These are phyloP conservation scores for Kryptolebias marmoratus DNA, from an alignment of 2,113 vertebrate species.

Conservation along the genomic window DNA sequence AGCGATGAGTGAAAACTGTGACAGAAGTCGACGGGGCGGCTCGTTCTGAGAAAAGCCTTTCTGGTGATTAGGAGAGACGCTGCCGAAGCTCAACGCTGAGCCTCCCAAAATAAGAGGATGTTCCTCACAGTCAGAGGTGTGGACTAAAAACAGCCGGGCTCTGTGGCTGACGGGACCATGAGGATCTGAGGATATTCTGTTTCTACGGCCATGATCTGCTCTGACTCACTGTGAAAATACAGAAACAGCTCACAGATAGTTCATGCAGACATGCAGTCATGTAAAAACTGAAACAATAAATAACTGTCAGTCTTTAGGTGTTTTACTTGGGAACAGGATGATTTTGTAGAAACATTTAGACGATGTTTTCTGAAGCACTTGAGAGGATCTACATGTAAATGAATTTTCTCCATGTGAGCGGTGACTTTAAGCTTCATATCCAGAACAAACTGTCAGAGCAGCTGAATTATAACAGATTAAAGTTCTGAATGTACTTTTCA, in stretches of 20 bases:
- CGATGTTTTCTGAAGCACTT: not conserved
- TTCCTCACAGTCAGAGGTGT: conserved; percentile 37
- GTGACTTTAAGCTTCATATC: no score
- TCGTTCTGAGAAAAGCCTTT: conserved; percentile 46
- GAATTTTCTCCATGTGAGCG: no score
- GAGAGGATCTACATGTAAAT: no score
- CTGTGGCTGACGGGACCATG: conserved; percentile 28
- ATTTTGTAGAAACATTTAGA: not conserved
- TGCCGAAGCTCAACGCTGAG: conserved; percentile 34
- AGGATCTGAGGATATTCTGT: conserved; percentile 39
- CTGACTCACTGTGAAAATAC: conserved; percentile 38
- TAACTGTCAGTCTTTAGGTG: no score
- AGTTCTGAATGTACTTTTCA: no score
- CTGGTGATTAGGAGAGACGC: conserved; percentile 26
- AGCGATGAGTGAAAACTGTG: not conserved
- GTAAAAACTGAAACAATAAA: no score
- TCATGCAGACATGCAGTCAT: not conserved
- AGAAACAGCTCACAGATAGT: not conserved
- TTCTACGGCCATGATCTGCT: conserved; percentile 6
- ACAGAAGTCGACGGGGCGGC: not conserved
- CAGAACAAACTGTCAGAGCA: no score
- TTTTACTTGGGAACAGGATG: not conserved
- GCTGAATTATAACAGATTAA: no score
- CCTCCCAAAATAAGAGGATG: conserved; percentile 59
- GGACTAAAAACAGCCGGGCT: conserved; percentile 58